Evolutionary conservation across 2,888 invertebrate genomes (phyloP), one percentile per base, ranked within the genome.

Genomic region (Creontiades dilutus): DNA sequence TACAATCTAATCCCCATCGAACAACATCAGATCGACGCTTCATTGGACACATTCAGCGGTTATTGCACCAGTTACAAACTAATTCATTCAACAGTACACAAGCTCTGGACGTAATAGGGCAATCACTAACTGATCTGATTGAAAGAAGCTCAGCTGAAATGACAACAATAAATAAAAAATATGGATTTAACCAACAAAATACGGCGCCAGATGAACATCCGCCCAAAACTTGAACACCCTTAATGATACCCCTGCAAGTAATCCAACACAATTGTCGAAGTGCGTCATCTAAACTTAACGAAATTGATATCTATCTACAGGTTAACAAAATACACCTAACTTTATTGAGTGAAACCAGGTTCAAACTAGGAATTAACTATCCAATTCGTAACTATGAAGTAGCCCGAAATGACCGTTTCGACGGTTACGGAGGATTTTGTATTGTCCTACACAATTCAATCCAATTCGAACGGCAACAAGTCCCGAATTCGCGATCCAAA

Each of bases 201-300:
- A n/a, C 2, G n/a, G 2, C 14, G 13, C 27, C 27, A 7, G n/a
- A 46, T n/a, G 5, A 11, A 78, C 5, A 16, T 13, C 2, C 19
- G 9, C 11, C 3, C 2, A 4, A 78, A 12, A 78, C 23, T 13
- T 3, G 0, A 78, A 28, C n/a, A 28, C 37, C 12, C 3, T n/a
- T 11, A n/a, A n/a, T n/a, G n/a, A n/a, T n/a, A n/a, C n/a, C n/a
- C n/a, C n/a, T n/a, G n/a, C n/a, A n/a, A n/a, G n/a, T 46, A 28
- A 28, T 78, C 5, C 78, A 78, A 28, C 78, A 78, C 78, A 78
- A 78, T 37, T 78, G 78, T n/a, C 78, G 78, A n/a, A 78, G 78
- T n/a, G 78, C 11, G 11, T 13, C 37, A 11, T 28, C 27, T 28
- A 78, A 78, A 78, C 37, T n/a, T 4, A 61, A 11, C 23, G 19